Evolutionary conservation across 2,113 vertebrate species (phyloP).

Genomic region (Poeciliopsis occidentalis): DNA sequence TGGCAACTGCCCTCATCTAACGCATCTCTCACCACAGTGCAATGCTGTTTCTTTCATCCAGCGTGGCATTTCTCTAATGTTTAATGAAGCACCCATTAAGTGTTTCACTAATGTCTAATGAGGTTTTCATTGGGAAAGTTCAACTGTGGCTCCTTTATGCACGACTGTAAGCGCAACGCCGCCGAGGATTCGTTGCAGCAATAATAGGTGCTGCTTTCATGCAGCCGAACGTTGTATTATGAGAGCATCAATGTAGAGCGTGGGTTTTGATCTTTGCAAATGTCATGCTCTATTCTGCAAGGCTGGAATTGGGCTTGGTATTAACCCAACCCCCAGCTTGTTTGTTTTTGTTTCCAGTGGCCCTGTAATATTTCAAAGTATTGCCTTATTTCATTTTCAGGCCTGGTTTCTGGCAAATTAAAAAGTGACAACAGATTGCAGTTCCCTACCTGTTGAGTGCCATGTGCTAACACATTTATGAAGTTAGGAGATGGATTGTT

Average conservation of each 20-base stretch:
- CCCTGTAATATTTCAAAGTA: constrained; percentile 33
- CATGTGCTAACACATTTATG: constrained; percentile 31
- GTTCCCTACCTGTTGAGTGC: constrained; percentile 27
- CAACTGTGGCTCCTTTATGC: constrained; percentile 39
- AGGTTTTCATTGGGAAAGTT: constrained; percentile 62
- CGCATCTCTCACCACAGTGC: constrained; percentile 29
- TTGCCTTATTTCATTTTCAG: constrained; percentile 39
- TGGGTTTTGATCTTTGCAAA: constrained; percentile 73
- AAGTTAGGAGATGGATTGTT: constrained; percentile 15
- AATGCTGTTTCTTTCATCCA: constrained; percentile 31
- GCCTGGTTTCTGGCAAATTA: constrained; percentile 13
- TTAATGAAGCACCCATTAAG: constrained; percentile 47
- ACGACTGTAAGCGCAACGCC: constrained; percentile 31
- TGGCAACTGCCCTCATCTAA: constrained; percentile 20
- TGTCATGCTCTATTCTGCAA: constrained; percentile 64
- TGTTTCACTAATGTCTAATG: constrained; percentile 64
- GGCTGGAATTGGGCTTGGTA: constrained; percentile 48
- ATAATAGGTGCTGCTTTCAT: constrained; percentile 43
- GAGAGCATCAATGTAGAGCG: constrained; percentile 60
- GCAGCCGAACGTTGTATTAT: constrained; percentile 45
- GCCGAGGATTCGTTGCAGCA: constrained; percentile 29
- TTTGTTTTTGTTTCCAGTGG: constrained; percentile 36
- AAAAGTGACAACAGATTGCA: constrained; percentile 37
- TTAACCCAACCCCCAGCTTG: constrained; percentile 30
- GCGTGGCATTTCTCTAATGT: constrained; percentile 46